These are phyloP conservation scores for Simalia tracyae DNA, from an alignment of 2,797 vertebrate species.

Conservation along the genomic window DNA sequence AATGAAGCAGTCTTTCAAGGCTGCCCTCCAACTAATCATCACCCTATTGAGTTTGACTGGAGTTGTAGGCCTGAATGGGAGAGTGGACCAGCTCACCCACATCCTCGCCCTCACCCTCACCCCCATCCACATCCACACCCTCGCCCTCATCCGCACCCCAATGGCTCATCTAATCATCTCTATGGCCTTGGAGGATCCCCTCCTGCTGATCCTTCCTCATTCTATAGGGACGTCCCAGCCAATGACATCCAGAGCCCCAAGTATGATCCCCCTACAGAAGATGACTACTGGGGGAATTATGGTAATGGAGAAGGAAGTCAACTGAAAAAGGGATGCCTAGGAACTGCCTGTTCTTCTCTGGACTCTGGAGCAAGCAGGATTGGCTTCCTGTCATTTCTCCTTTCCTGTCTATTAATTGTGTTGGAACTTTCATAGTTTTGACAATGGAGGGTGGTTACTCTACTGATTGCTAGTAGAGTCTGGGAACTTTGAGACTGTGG, in stretches of 20 bases:
- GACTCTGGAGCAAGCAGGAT: slow-evolving; percentile 55
- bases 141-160: slow-evolving; percentile 10
- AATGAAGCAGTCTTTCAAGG: slow-evolving; percentile 86
- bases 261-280: slow-evolving; percentile 71
- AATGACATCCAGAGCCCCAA: slow-evolving; percentile 62
- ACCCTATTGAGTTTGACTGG: slow-evolving; percentile 83
- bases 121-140: not conserved
- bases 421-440: slow-evolving; percentile 60
- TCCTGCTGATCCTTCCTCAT: slow-evolving; percentile 82
- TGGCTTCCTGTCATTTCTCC: slow-evolving; percentile 28
- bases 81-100: slow-evolving; percentile 20
- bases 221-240: slow-evolving; percentile 73
- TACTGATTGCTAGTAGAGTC: not conserved
- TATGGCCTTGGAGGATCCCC: slow-evolving; percentile 83
- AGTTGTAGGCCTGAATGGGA: slow-evolving; percentile 77
- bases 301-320: slow-evolving; percentile 81
- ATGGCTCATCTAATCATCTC: slow-evolving; percentile 76
- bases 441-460: slow-evolving; percentile 25
- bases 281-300: slow-evolving; percentile 88
- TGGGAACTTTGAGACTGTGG: slow-evolving; percentile 7
- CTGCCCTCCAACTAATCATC: slow-evolving; percentile 83
- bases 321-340: slow-evolving; percentile 62
- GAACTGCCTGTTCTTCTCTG: slow-evolving; percentile 57
- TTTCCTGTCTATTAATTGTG: slow-evolving; percentile 54
- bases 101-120: not conserved